phyloP scores from a whole-genome alignment of 2,797 vertebrate genomes.

The Sylvia borin region DNA sequence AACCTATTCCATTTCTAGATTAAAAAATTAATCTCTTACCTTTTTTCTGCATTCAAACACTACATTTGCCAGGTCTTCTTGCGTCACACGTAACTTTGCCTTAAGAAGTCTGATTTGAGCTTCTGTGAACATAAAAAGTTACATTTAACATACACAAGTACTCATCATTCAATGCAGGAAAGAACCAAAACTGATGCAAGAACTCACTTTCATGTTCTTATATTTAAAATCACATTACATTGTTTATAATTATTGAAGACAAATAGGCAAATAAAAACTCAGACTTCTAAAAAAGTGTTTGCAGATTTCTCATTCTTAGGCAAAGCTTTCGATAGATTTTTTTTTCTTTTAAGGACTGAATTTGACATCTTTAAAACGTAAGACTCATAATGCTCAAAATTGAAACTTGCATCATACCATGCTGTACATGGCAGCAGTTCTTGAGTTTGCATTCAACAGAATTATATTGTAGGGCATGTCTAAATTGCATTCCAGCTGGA shows the following conservation, averaged over 20 bases:
- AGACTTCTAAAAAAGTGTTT: background rate
- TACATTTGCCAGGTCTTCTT: conserved; percentile 87
- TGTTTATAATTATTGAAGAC: background rate
- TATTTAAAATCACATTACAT: background rate
- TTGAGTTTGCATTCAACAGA: background rate
- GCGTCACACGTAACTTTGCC: conserved; percentile 88
- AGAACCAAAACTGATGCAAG: background rate
- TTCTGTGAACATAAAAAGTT: conserved; percentile 74
- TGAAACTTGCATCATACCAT: background rate
- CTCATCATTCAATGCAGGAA: background rate
- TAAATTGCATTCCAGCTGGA: background rate
- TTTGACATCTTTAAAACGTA: background rate
- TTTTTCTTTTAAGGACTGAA: background rate
- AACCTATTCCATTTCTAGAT: background rate
- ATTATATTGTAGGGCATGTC: background rate
- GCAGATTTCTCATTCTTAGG: background rate
- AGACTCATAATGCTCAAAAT: background rate
- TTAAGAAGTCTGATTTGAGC: conserved; percentile 89
- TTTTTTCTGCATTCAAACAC: conserved; percentile 86
- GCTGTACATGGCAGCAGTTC: background rate
- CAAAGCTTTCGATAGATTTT: background rate
- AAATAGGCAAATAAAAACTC: background rate
- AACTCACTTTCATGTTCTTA: background rate
- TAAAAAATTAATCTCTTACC: conserved; percentile 70
- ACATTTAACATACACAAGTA: background rate